Percentiles rank a stretch among this genome's conserved stretches.
Conservation (phyloP, 2,113 vertebrate species). For the Percopsis transmontana region DNA sequence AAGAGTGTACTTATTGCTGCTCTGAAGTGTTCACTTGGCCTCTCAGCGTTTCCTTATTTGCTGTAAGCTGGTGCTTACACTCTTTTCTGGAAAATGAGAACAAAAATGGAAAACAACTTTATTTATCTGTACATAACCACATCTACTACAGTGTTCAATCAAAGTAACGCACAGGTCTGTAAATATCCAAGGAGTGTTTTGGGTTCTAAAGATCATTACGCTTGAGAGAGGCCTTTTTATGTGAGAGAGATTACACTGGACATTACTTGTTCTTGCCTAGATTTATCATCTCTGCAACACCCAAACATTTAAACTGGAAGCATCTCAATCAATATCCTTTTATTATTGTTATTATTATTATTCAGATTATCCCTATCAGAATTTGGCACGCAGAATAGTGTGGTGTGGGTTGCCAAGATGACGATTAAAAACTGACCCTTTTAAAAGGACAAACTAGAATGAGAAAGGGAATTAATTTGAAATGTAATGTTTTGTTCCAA, state of each 20-base stretch:
- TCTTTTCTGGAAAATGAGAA: too few relatives aligned
- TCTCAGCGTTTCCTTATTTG: too few relatives aligned
- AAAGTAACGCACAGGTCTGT: too few relatives aligned
- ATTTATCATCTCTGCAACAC: background rate
- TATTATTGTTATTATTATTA: background rate
- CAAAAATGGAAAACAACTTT: too few relatives aligned
- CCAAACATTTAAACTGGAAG: background rate
- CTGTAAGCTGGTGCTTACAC: too few relatives aligned
- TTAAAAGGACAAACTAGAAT: too few relatives aligned
- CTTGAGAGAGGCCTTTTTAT: background rate
- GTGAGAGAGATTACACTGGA: background rate
- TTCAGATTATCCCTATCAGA: background rate
- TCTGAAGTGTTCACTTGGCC: too few relatives aligned
- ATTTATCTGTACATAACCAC: too few relatives aligned
- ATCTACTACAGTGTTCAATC: too few relatives aligned
- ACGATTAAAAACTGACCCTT: background rate
- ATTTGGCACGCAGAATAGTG: background rate
- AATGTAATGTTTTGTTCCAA: background rate
- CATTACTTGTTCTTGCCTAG: background rate
- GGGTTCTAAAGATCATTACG: background rate
- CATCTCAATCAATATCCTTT: background rate
- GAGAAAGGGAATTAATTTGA: background rate
- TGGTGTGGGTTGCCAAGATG: background rate
- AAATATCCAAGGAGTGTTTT: too few relatives aligned
- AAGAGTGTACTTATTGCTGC: too few relatives aligned